Evolutionary conservation across 1,140 invertebrate genomes (phyloP).

Genomic region (Hylyphantes graminicola): DNA sequence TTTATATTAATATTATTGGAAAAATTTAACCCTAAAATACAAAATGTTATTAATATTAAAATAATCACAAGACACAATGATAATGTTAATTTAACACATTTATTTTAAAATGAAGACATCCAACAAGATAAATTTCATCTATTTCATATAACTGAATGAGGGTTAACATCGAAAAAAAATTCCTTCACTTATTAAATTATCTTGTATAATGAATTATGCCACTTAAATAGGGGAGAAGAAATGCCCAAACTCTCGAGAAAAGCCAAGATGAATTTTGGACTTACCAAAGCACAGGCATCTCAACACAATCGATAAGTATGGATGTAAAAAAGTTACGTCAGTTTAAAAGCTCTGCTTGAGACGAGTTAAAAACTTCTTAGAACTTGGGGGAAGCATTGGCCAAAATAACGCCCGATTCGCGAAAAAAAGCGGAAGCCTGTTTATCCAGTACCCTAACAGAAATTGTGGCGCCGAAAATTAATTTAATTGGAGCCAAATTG

Average conservation of each 20-base stretch:
- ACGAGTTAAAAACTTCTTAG: conserved; percentile 53
- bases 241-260: conserved; percentile 45
- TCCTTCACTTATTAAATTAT: conserved; percentile 49
- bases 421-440: no score
- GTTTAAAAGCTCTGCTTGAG: conserved; percentile 58
- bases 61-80: no score
- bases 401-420: conserved; percentile 37
- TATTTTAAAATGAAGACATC: conserved; percentile 60
- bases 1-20: no score
- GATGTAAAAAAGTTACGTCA: conserved; percentile 60
- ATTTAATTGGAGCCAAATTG: no score
- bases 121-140: conserved; percentile 59
- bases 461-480: no score
- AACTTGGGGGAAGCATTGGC: conserved; percentile 53
- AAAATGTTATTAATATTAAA: no score
- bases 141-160: conserved; percentile 58
- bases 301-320: conserved; percentile 58
- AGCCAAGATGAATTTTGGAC: conserved; percentile 46
- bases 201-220: conserved; percentile 41
- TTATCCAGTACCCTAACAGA: no score
- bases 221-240: conserved; percentile 34
- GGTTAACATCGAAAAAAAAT: conserved; percentile 54
- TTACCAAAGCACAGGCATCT: conserved; percentile 56
- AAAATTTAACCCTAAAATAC: no score
- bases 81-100: conserved; percentile 59